Evolutionary conservation across 2,113 vertebrate species (phyloP).

Genomic region (Tychaedon coryphoeus): DNA sequence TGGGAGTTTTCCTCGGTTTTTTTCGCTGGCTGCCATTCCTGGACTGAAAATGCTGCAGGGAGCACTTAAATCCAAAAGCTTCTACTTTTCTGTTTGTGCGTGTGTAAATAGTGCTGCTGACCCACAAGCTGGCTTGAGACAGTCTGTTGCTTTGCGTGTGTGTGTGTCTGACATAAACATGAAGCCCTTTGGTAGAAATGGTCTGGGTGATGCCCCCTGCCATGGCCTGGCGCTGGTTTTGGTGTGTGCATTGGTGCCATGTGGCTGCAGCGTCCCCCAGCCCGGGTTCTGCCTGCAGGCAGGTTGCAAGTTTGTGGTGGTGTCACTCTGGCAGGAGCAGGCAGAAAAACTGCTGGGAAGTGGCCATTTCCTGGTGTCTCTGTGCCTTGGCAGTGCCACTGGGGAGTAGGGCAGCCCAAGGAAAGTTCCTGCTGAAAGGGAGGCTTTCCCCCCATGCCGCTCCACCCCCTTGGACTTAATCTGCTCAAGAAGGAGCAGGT

Average conservation of each 20-base stretch:
- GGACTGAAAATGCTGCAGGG: background rate
- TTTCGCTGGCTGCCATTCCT: background rate
- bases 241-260: background rate
- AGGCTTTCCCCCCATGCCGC: background rate
- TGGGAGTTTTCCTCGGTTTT: background rate
- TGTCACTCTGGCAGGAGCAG: background rate
- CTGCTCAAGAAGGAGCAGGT: conserved; percentile 14
- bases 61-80: background rate
- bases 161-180: background rate
- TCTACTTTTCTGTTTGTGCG: background rate
- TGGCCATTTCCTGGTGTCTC: background rate
- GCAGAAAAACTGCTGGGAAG: background rate
- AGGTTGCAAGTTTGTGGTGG: background rate
- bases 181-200: background rate
- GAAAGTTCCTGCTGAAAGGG: background rate
- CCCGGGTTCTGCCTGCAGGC: accelerated
- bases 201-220: background rate
- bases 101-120: background rate
- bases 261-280: background rate
- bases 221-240: accelerated
- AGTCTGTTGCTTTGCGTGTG: background rate
- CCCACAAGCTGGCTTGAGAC: background rate
- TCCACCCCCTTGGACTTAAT: background rate
- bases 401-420: background rate
- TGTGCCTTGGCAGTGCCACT: background rate